Evolutionary conservation across 2,797 vertebrate genomes (phyloP).

Genomic region (Onychomys leucogaster): DNA sequence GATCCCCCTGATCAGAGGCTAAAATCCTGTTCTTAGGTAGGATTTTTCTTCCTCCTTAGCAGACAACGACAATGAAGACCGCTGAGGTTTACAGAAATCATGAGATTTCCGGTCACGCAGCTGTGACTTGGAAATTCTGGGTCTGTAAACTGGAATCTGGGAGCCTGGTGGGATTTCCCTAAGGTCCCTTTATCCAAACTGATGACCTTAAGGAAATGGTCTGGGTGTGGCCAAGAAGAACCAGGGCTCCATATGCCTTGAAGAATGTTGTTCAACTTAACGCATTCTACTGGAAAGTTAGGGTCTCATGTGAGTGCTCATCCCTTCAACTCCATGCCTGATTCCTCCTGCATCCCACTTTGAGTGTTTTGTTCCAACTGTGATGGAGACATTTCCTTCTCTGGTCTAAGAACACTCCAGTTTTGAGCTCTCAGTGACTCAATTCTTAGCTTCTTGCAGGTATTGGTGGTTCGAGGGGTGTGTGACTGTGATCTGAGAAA

Average conservation of each 20-base stretch:
- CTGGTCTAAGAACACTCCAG: not conserved
- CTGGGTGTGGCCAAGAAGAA: not conserved
- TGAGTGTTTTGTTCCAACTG: not conserved
- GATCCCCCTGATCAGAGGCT: not conserved
- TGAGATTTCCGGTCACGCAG: not conserved
- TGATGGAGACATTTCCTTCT: not conserved
- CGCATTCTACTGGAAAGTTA: not conserved
- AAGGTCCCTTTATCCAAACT: not conserved
- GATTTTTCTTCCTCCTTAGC: not conserved
- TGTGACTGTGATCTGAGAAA: not conserved
- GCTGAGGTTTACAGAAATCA: not conserved
- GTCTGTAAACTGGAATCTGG: not conserved
- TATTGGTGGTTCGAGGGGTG: not conserved
- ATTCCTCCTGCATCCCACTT: not conserved
- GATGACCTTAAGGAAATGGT: not conserved
- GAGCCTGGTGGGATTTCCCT: not conserved
- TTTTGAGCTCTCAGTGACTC: not conserved
- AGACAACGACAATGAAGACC: not conserved
- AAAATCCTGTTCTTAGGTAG: not conserved
- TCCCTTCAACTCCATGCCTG: not conserved
- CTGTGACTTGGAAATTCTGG: not conserved
- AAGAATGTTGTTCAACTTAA: not conserved
- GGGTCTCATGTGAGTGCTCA: not conserved
- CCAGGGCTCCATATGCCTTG: not conserved
- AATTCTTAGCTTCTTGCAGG: not conserved